Percentiles rank a stretch among this genome's conserved stretches.
Conservation (phyloP, 2,888 invertebrate genomes). For the Lasioglossum zephyrum region DNA sequence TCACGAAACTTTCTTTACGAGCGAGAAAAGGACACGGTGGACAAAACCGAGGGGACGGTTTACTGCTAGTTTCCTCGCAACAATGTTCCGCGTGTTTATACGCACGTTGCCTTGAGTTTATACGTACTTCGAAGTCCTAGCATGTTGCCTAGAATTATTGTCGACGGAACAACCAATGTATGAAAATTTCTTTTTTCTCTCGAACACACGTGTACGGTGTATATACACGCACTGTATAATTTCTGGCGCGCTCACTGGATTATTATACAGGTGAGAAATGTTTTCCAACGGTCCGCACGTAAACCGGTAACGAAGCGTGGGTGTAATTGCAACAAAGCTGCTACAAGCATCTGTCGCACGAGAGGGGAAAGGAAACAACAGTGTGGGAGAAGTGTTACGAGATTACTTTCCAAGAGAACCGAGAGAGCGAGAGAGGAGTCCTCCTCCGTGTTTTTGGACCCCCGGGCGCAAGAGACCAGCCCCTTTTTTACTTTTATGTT, state of each 20-base stretch:
- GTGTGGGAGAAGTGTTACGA: background rate
- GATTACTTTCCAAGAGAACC: constrained; percentile 5
- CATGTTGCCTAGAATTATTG: background rate
- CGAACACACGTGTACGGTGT: background rate
- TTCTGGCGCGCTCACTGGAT: background rate
- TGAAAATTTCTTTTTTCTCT: background rate
- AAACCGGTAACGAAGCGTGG: constrained; percentile 1
- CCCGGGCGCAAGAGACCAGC: background rate
- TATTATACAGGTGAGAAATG: background rate
- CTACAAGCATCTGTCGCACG: background rate
- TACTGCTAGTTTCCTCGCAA: background rate
- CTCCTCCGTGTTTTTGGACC: background rate
- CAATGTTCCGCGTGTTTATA: background rate
- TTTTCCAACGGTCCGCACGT: constrained; percentile 3
- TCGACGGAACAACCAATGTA: too few relatives aligned
- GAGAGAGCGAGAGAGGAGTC: background rate
- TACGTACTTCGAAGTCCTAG: background rate
- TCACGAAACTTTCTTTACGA: constrained; percentile 40
- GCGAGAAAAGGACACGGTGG: background rate
- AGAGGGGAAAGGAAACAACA: background rate
- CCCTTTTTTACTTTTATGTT: constrained; percentile 8
- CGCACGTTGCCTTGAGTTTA: background rate
- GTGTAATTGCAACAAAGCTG: constrained; percentile 15
- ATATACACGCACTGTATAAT: background rate
- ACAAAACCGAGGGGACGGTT: background rate